phyloP scores from a whole-genome alignment of 2,797 vertebrate genomes.

The Momotus momota region DNA sequence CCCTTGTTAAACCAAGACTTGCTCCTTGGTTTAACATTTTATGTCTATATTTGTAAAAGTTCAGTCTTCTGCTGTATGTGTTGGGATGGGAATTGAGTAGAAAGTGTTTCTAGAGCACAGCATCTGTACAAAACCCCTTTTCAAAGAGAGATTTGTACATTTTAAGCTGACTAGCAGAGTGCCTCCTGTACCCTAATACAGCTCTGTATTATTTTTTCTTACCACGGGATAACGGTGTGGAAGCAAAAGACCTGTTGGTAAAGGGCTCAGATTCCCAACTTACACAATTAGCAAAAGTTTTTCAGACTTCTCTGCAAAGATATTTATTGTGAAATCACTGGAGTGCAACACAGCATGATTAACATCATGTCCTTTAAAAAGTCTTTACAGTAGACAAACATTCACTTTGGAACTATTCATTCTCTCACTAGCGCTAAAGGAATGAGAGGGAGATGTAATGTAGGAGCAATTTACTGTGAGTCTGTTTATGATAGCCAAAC shows the following conservation, averaged over 20 bases:
- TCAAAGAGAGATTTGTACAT: background rate
- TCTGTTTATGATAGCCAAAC: background rate
- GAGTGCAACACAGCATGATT: background rate
- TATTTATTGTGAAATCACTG: slow-evolving; percentile 43
- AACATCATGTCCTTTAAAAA: background rate
- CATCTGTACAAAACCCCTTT: background rate
- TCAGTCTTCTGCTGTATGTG: background rate
- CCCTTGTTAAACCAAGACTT: no score
- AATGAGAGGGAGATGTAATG: background rate
- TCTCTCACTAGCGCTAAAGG: background rate
- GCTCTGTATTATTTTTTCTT: background rate
- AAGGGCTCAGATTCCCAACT: background rate
- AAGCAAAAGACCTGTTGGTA: background rate
- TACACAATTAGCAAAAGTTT: background rate
- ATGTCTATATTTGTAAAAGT: background rate
- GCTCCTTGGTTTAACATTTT: background rate
- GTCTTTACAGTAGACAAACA: background rate
- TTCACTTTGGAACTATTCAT: background rate
- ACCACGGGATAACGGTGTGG: background rate
- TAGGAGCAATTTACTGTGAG: background rate
- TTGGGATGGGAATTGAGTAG: background rate
- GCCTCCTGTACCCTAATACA: background rate
- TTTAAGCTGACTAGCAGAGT: background rate
- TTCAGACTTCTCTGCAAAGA: background rate
- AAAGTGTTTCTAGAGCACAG: background rate